These are phyloP conservation scores for Pygathrix nemaeus DNA, from an alignment of 2,113 vertebrate genomes.

Conservation along the genomic window DNA sequence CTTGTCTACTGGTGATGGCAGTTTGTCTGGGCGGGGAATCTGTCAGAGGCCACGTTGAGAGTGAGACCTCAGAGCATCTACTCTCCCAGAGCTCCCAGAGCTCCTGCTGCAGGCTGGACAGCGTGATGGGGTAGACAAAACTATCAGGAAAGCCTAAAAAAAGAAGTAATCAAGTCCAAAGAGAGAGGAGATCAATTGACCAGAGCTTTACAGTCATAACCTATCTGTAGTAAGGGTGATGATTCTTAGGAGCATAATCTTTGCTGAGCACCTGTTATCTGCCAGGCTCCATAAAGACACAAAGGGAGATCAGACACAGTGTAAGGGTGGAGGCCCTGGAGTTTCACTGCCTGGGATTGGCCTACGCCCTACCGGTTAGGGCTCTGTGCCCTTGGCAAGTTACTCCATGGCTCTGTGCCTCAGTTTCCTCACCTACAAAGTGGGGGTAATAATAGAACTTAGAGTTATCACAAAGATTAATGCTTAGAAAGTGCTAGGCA, in stretches of 20 bases:
- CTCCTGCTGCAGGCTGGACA: background rate
- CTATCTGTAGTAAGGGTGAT: background rate
- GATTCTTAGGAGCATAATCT: background rate
- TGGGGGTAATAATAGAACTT: background rate
- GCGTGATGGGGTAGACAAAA: background rate
- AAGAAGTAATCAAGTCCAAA: background rate
- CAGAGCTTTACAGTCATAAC: background rate
- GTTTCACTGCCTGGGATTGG: background rate
- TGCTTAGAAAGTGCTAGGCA: background rate
- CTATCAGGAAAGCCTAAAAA: background rate
- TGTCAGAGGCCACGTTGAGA: background rate
- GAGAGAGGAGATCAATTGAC: background rate
- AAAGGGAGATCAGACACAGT: background rate
- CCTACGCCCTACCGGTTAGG: background rate
- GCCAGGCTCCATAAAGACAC: background rate
- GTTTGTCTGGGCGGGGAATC: background rate
- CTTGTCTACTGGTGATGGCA: background rate
- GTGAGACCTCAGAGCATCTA: background rate
- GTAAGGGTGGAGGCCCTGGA: background rate
- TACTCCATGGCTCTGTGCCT: background rate
- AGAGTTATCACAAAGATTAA: background rate
- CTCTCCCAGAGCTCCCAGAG: background rate
- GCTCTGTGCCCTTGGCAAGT: background rate
- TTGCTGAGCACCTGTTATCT: background rate
- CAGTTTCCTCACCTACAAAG: constrained; percentile 2